Conservation (phyloP, 2,113 vertebrate genomes). For the Pituophis catenifer region DNA sequence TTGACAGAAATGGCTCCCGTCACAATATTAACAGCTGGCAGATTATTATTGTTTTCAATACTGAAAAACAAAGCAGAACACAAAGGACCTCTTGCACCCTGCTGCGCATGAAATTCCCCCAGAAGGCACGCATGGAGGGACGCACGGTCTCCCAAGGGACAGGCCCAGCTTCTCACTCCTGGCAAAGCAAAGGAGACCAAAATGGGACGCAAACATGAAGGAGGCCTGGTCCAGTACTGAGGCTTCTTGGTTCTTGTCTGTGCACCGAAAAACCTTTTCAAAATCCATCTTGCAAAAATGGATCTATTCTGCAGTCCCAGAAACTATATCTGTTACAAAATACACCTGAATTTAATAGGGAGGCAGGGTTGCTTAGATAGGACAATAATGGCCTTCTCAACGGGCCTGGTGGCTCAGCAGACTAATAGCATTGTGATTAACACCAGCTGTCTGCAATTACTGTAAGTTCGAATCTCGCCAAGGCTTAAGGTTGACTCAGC, state of each 20-base stretch:
- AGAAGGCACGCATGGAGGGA: background rate
- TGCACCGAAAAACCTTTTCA: background rate
- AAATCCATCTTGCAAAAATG: background rate
- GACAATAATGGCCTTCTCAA: background rate
- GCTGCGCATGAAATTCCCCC: background rate
- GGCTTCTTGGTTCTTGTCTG: background rate
- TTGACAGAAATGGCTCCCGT: background rate
- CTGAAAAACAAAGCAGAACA: background rate
- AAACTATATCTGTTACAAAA: background rate
- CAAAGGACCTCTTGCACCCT: background rate
- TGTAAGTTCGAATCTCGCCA: too few relatives aligned
- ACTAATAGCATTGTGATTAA: too few relatives aligned
- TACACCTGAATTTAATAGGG: background rate
- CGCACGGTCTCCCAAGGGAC: background rate
- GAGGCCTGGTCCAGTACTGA: background rate
- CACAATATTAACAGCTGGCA: background rate
- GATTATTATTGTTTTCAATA: background rate
- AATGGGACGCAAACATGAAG: background rate
- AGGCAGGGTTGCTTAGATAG: background rate
- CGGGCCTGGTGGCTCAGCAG: too few relatives aligned
- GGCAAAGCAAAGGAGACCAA: background rate
- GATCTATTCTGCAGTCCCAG: background rate
- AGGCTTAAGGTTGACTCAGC: too few relatives aligned
- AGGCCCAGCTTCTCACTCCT: background rate
- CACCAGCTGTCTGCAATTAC: too few relatives aligned